Base-by-base conservation (phyloP, 2,113 vertebrate genomes). In the Colistium nudipinnis region DNA sequence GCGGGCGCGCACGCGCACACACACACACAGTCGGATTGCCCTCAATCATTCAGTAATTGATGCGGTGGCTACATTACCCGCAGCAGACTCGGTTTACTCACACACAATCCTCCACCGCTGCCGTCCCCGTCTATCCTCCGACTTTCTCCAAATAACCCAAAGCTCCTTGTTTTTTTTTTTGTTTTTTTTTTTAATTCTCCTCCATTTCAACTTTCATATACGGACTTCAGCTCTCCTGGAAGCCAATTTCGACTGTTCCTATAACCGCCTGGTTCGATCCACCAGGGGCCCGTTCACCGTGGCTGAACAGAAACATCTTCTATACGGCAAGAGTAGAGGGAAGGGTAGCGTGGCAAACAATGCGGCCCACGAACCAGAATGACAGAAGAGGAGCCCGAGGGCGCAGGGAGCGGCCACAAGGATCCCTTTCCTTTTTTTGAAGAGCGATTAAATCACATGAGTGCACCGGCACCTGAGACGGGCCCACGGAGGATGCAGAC, bases 191-290 rank as follows among this genome's bases (percentile, higher is more conserved):
- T 16, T n/a, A 14, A 62, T 66, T 84, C 61, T 56, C 73, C 88
- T 66, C 84, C 84, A 68, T 89, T 87, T 90, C 78, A 70, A 84
- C 70, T 85, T 85, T 59, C 88, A 22, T 81, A 91, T 91, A n/a
- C n/a, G 90, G 88, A 91, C 92, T 93, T 87, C 62, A 90, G 81
- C 83, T 81, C 78, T 88, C 90, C 88, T 91, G 84, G 79, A 91
- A 92, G 91, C 88, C 85, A 91, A 88, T 92, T 90, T 90, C 89
- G 82, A 85, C 79, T 90, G 86, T 84, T 90, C 79, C 81, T 81
- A 77, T 85, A 90, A 91, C 90, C 86, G 87, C 62, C 80, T 83
- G 86, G 87, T 90, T 91, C 88, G 77, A 93, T 89, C 87, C 85
- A 87, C 53, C 10, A 6, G 62, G 76, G 83, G 81, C 85, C 74